Evolutionary conservation across 2,797 vertebrate genomes (phyloP).

Genomic region (Pampus argenteus): DNA sequence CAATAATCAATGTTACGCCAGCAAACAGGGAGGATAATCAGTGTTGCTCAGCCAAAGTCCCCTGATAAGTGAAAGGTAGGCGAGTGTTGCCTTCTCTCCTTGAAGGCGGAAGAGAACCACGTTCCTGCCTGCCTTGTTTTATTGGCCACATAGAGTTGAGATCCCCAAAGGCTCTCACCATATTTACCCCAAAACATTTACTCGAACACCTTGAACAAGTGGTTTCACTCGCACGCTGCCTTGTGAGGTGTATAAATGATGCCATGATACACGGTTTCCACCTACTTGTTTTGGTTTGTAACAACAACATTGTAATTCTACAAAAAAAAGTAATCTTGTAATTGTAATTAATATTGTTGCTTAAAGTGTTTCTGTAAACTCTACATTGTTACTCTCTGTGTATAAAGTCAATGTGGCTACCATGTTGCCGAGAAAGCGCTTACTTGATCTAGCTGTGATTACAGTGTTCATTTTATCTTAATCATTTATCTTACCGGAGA

Average conservation of each 20-base stretch:
- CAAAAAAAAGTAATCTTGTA: slow-evolving; percentile 37
- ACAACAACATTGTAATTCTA: slow-evolving; percentile 22
- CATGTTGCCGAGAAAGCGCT: slow-evolving; percentile 44
- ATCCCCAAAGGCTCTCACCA: neutral
- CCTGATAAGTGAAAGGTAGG: slow-evolving; percentile 68
- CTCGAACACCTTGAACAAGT: slow-evolving; percentile 12
- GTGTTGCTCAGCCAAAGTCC: slow-evolving; percentile 72
- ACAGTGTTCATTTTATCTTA: slow-evolving; percentile 37
- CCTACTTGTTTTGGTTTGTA: slow-evolving; percentile 23
- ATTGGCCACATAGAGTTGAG: slow-evolving; percentile 13
- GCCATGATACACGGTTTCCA: neutral
- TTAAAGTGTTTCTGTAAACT: slow-evolving; percentile 11
- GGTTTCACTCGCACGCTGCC: slow-evolving; percentile 3
- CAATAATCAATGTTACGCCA: slow-evolving; percentile 79
- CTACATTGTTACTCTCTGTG: slow-evolving; percentile 15
- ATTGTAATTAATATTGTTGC: slow-evolving; percentile 30
- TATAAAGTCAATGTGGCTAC: slow-evolving; percentile 24
- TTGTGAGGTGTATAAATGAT: neutral
- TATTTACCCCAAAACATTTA: neutral
- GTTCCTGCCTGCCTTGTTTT: slow-evolving; percentile 39
- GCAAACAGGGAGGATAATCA: slow-evolving; percentile 80
- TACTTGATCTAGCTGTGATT: slow-evolving; percentile 47
- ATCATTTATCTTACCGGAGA: slow-evolving; percentile 56
- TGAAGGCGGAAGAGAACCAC: slow-evolving; percentile 22
- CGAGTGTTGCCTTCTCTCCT: slow-evolving; percentile 41